These are phyloP conservation scores for Agrypnus murinus DNA, from an alignment of 2,888 invertebrate species.

Conservation along the genomic window DNA sequence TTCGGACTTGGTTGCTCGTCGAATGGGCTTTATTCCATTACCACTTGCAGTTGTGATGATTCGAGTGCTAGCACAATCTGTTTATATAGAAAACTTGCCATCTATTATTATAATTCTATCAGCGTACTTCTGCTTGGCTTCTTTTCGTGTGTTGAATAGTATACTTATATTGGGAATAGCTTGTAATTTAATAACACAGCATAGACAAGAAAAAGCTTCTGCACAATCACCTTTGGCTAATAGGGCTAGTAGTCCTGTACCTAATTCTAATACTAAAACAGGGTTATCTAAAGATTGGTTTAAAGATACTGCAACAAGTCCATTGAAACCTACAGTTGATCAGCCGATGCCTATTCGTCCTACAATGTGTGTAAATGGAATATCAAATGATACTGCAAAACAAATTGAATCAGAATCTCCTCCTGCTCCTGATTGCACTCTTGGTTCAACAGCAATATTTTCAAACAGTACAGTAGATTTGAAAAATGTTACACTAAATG, in stretches of 20 bases:
- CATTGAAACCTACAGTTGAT: slow-evolving; percentile 60
- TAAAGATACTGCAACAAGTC: slow-evolving; percentile 69
- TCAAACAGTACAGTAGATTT: slow-evolving; percentile 91
- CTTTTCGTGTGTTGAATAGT: slow-evolving; percentile 87
- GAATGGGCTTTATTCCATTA: slow-evolving; percentile 99
- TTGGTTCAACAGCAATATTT: slow-evolving; percentile 85
- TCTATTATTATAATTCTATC: slow-evolving; percentile 82
- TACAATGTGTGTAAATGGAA: slow-evolving; percentile 49
- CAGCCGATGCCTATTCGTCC: slow-evolving; percentile 58
- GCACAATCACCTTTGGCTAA: slow-evolving; percentile 69
- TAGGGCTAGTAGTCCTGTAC: slow-evolving; percentile 61
- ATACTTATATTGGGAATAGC: slow-evolving; percentile 94
- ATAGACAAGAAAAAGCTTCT: slow-evolving; percentile 72
- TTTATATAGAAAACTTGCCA: slow-evolving; percentile 83
- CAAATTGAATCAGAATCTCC: slow-evolving; percentile 53
- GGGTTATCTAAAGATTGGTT: slow-evolving; percentile 55
- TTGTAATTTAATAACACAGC: slow-evolving; percentile 88
- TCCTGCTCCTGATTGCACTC: slow-evolving; percentile 75
- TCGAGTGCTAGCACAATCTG: slow-evolving; percentile 88
- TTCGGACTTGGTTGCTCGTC: slow-evolving; percentile 94
- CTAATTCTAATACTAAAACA: slow-evolving; percentile 58
- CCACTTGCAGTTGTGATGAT: slow-evolving; percentile 95
- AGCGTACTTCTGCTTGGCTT: slow-evolving; percentile 84
- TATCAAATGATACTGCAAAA: slow-evolving; percentile 36
- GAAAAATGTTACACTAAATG: slow-evolving; percentile 87